These are phyloP conservation scores for Tipula confusa DNA, from an alignment of 2,888 invertebrate species.

Conservation along the genomic window DNA sequence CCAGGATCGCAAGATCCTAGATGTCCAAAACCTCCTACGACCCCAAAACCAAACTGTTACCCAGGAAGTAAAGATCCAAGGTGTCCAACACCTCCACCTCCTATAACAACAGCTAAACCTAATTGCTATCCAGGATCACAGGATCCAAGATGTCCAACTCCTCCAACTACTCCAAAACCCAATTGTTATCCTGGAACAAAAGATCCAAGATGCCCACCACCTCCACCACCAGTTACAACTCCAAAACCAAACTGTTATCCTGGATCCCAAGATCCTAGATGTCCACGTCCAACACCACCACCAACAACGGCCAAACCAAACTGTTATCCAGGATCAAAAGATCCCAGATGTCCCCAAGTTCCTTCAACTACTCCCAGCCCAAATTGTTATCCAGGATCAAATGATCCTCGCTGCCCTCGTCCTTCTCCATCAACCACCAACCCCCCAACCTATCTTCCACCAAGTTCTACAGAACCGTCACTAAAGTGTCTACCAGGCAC, in stretches of 20 bases:
- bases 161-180: slow-evolving; percentile 40
- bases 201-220: slow-evolving; percentile 38
- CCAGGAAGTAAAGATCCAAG: background rate
- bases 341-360: slow-evolving; percentile 44
- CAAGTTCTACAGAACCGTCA: slow-evolving; percentile 39
- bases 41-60: slow-evolving; percentile 34
- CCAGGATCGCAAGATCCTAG: slow-evolving; percentile 45
- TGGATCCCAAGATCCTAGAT: slow-evolving; percentile 44
- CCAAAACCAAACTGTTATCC: slow-evolving; percentile 39
- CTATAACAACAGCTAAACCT: slow-evolving; percentile 42
- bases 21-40: slow-evolving; percentile 39
- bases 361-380: slow-evolving; percentile 41
- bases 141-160: slow-evolving; percentile 28
- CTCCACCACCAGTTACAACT: slow-evolving; percentile 35
- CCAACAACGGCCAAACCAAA: slow-evolving; percentile 36
- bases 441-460: slow-evolving; percentile 40
- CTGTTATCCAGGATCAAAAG: slow-evolving; percentile 42
- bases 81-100: slow-evolving; percentile 36
- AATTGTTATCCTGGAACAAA: slow-evolving; percentile 38
- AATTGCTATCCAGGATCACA: slow-evolving; percentile 43
- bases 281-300: slow-evolving; percentile 41
- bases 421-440: slow-evolving; percentile 36
- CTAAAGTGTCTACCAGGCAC: slow-evolving; percentile 38
- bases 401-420: slow-evolving; percentile 44
- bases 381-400: slow-evolving; percentile 40